phyloP scores from a whole-genome alignment of 2,888 invertebrate genomes.

The Diogma glabrata region DNA sequence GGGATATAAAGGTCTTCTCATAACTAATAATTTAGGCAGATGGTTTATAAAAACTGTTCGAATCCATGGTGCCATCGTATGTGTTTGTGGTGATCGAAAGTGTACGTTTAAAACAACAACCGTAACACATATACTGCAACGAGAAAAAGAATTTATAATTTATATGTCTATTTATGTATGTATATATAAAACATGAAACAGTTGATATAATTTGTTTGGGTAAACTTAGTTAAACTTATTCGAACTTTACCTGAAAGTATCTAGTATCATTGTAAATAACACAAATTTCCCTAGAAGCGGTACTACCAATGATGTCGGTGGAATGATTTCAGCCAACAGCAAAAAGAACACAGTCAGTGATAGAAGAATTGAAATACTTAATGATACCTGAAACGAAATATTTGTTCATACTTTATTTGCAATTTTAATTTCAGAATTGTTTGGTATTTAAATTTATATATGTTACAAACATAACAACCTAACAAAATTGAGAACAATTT shows the following conservation, averaged over 20 bases:
- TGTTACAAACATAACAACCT: no score
- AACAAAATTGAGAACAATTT: no score
- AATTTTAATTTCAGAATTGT: no score
- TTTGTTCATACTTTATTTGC: no score
- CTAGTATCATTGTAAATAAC: conserved; percentile 91
- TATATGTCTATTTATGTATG: no score
- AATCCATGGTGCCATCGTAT: conserved; percentile 97
- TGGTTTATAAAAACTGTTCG: conserved; percentile 92
- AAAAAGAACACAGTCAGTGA: conserved; percentile 95
- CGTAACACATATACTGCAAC: conserved; percentile 75
- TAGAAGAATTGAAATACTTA: conserved; percentile 89
- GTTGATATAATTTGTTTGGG: background rate
- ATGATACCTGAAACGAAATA: conserved; percentile 59
- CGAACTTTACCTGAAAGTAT: conserved; percentile 73
- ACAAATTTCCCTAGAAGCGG: conserved; percentile 89
- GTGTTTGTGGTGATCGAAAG: conserved; percentile 95
- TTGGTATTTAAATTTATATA: no score
- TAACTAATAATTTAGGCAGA: conserved; percentile 83
- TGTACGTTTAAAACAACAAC: conserved; percentile 96
- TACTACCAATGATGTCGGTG: conserved; percentile 86
- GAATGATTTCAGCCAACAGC: conserved; percentile 77
- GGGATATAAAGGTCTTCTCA: conserved; percentile 66
- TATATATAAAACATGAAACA: background rate
- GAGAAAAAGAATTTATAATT: conserved; percentile 5
- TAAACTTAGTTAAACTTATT: background rate